Conservation (phyloP, 2,797 vertebrate species). For the Otolemur crassicaudatus region DNA sequence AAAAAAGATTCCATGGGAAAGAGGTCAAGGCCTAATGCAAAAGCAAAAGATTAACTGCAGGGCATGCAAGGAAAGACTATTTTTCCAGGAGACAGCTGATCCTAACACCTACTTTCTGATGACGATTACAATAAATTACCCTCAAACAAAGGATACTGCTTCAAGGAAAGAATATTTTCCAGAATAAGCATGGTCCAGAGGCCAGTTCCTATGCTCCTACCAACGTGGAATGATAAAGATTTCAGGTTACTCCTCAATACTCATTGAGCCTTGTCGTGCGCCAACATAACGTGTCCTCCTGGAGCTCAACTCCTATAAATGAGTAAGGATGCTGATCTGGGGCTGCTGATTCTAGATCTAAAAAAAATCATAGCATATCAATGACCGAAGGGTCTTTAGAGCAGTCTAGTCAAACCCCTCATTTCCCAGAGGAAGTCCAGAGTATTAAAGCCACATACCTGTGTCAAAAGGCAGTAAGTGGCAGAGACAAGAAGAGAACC, state of each 20-base stretch:
- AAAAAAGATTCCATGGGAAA: neutral
- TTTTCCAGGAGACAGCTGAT: neutral
- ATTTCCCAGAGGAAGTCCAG: neutral
- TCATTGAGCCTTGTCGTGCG: neutral
- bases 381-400: neutral
- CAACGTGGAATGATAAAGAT: accelerated
- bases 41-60: neutral
- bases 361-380: neutral
- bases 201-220: neutral
- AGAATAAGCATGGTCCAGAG: neutral
- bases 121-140: neutral
- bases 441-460: neutral
- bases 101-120: neutral
- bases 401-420: neutral
- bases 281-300: neutral
- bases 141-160: neutral
- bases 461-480: neutral
- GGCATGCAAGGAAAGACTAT: neutral
- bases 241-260: neutral
- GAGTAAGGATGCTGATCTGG: neutral
- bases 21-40: neutral
- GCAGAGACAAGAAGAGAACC: neutral
- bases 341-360: neutral
- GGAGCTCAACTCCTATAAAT: neutral
- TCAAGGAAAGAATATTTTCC: neutral